These are phyloP conservation scores for Chymomyza procnemis DNA, from an alignment of 2,888 invertebrate species.

Conservation along the genomic window DNA sequence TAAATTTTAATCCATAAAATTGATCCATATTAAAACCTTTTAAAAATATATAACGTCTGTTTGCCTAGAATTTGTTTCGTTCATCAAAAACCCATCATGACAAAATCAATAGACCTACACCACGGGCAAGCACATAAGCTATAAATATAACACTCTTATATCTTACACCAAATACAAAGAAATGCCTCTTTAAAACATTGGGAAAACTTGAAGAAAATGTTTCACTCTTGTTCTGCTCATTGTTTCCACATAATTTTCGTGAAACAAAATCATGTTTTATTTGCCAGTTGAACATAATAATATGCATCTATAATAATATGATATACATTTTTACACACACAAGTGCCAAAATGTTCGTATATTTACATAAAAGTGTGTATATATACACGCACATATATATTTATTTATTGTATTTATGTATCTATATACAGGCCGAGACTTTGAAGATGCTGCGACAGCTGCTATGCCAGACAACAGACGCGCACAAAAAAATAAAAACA, in stretches of 20 bases:
- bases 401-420: constrained; percentile 58
- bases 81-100: constrained; percentile 3
- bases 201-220: constrained; percentile 7
- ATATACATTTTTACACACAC: constrained; percentile 13
- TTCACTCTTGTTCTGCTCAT: constrained; percentile 54
- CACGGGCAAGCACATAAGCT: background rate
- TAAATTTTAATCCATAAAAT: no score
- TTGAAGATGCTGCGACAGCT: constrained; percentile 58
- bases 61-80: background rate
- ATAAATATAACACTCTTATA: background rate
- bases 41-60: background rate
- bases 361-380: constrained; percentile 42
- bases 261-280: constrained; percentile 44
- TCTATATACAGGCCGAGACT: constrained; percentile 50
- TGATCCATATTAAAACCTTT: background rate
- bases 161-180: background rate
- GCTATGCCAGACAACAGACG: constrained; percentile 53
- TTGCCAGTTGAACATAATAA: constrained; percentile 28
- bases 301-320: constrained; percentile 48
- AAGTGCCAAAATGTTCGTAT: background rate
- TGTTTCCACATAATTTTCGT: constrained; percentile 68
- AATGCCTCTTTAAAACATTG: background rate
- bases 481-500: constrained; percentile 10
- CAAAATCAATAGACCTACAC: constrained; percentile 31
- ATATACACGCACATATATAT: constrained; percentile 40